Conservation (phyloP, 2,888 invertebrate species). For the Ptychoptera contaminata region DNA sequence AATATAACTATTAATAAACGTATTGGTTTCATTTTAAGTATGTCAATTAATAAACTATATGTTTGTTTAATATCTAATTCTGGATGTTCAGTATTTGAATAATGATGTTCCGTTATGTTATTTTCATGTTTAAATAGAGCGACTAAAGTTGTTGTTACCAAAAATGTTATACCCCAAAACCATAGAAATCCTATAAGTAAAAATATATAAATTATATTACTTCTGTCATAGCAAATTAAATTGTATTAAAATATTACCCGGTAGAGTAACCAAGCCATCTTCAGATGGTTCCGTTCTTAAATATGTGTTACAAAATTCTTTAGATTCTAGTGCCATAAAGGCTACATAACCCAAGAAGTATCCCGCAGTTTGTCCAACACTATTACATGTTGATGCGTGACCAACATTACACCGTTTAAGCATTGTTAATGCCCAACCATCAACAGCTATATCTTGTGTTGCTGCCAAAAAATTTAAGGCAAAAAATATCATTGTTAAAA, state of each 20-base stretch:
- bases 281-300: conserved; percentile 53
- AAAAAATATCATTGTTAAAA: conserved; percentile 78
- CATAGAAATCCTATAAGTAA: conserved; percentile 54
- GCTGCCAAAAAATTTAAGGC: conserved; percentile 90
- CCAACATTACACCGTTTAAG: conserved; percentile 92
- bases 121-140: conserved; percentile 76
- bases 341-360: conserved; percentile 93
- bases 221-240: background rate
- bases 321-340: conserved; percentile 90
- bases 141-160: conserved; percentile 77
- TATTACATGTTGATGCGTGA: conserved; percentile 97
- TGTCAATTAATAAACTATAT: conserved; percentile 67
- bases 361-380: conserved; percentile 95
- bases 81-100: conserved; percentile 24
- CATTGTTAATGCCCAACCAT: conserved; percentile 99
- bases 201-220: conserved; percentile 12
- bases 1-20: conserved; percentile 61
- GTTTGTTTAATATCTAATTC: conserved; percentile 45
- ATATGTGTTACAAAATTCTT: conserved; percentile 90
- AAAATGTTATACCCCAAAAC: conserved; percentile 90
- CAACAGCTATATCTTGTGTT: conserved; percentile 98
- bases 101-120: conserved; percentile 14
- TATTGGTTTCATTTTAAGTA: conserved; percentile 70
- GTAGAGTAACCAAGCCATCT: conserved; percentile 54
- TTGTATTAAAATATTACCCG: conserved; percentile 25